Evolutionary conservation across 2,113 vertebrate species (phyloP).

Genomic region (Rhombomys opimus): DNA sequence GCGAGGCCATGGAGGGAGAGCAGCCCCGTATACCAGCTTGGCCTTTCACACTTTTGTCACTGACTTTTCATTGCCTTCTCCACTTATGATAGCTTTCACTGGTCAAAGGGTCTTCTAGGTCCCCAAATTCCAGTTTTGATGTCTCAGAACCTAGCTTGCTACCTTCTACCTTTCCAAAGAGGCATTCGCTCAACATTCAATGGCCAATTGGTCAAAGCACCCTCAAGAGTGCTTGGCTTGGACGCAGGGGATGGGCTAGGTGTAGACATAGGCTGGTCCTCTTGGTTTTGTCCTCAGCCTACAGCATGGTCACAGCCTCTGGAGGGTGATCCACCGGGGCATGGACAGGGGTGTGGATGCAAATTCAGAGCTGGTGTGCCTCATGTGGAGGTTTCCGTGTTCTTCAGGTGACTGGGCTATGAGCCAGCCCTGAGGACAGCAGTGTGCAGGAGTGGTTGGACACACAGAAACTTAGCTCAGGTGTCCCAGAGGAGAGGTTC

Average conservation of each 20-base stretch:
- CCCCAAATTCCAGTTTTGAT: neutral
- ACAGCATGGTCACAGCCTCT: rapidly evolving
- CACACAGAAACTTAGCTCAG: neutral
- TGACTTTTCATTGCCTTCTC: neutral
- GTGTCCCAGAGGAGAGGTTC: neutral
- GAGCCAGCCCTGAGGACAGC: neutral
- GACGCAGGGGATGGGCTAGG: neutral
- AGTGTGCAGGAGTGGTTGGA: rapidly evolving
- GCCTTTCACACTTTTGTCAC: neutral
- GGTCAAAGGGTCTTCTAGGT: too few species aligned
- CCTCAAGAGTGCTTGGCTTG: neutral
- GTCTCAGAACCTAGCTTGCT: neutral
- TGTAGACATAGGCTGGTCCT: neutral
- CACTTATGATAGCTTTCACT: neutral
- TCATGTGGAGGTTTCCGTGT: too few species aligned
- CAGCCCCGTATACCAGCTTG: too few species aligned
- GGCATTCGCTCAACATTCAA: neutral
- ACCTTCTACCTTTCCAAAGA: neutral
- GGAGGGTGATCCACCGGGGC: rapidly evolving
- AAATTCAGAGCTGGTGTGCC: too few species aligned
- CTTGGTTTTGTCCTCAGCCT: neutral
- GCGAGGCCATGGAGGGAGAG: neutral
- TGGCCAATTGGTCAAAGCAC: neutral
- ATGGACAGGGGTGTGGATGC: neutral
- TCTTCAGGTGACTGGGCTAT: neutral